Percentiles rank a stretch among this genome's conserved stretches.
phyloP scores from a whole-genome alignment of 1,140 invertebrate genomes.

The Cydia fagiglandana region DNA sequence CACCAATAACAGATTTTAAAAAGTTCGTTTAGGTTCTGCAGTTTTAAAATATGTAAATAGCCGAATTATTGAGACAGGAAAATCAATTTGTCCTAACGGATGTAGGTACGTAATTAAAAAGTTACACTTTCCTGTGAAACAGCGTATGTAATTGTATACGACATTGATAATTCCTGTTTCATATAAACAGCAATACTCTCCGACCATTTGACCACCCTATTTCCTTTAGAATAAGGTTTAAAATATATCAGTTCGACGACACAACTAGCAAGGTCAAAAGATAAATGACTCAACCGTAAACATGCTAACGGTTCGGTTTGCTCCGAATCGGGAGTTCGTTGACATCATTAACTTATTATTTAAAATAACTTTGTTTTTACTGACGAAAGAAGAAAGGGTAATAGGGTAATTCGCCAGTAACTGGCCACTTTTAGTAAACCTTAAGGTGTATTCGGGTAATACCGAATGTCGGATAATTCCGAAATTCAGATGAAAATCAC shows the following conservation, averaged over 20 bases:
- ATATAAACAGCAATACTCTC: background rate
- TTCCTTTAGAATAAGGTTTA: too few species aligned
- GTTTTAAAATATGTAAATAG: too few species aligned
- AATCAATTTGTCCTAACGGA: background rate
- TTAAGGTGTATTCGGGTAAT: too few species aligned
- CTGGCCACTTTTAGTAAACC: too few species aligned
- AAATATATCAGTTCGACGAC: background rate
- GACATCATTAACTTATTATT: conserved; percentile 1
- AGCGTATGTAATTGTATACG: background rate
- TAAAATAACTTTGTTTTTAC: background rate
- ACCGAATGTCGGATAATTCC: too few species aligned
- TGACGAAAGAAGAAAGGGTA: background rate
- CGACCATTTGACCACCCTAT: too few species aligned
- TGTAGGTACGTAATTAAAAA: background rate
- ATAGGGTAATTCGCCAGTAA: too few species aligned
- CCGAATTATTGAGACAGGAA: background rate
- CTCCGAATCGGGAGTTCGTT: background rate
- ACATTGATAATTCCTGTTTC: background rate
- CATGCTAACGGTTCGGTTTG: background rate
- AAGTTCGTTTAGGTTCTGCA: too few species aligned
- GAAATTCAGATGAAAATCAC: too few species aligned
- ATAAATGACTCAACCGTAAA: conserved; percentile 2
- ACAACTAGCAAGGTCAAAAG: background rate
- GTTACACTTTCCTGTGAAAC: background rate
- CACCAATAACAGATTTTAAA: too few species aligned